A percentile compares a stretch with the other conserved stretches of the same genome.
These are phyloP conservation scores for Macrochelys suwanniensis DNA, from an alignment of 2,797 vertebrate genomes.

Conservation along the genomic window DNA sequence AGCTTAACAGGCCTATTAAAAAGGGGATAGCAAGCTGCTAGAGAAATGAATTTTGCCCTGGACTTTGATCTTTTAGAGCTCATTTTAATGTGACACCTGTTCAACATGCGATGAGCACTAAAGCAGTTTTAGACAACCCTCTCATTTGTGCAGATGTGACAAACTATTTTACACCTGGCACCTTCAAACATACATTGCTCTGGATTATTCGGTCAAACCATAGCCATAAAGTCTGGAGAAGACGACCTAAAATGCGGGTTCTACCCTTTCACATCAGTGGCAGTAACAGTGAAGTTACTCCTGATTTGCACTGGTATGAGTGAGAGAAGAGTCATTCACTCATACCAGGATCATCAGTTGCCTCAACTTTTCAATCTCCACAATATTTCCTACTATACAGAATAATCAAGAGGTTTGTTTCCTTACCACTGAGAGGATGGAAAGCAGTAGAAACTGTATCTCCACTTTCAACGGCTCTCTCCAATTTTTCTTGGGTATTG, in stretches of 20 bases:
- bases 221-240: neutral
- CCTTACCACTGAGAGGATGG: slow-evolving; percentile 77
- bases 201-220: neutral
- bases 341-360: accelerated
- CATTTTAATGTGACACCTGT: neutral
- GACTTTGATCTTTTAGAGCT: neutral
- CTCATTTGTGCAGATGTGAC: neutral
- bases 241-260: neutral
- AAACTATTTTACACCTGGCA: neutral
- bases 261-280: neutral
- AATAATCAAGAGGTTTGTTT: neutral
- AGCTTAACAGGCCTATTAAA: neutral
- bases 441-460: slow-evolving; percentile 56
- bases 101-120: neutral
- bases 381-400: neutral
- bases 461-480: neutral
- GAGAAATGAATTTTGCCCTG: neutral
- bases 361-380: neutral
- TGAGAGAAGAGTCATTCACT: neutral
- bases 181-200: neutral
- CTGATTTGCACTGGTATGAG: neutral
- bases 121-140: neutral
- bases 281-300: neutral
- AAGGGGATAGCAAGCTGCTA: neutral
- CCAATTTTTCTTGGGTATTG: slow-evolving; percentile 13